A percentile compares a stretch with the other conserved stretches of the same genome.
Evolutionary conservation across 1,140 invertebrate species (phyloP).

Genomic region (Euura lappo): DNA sequence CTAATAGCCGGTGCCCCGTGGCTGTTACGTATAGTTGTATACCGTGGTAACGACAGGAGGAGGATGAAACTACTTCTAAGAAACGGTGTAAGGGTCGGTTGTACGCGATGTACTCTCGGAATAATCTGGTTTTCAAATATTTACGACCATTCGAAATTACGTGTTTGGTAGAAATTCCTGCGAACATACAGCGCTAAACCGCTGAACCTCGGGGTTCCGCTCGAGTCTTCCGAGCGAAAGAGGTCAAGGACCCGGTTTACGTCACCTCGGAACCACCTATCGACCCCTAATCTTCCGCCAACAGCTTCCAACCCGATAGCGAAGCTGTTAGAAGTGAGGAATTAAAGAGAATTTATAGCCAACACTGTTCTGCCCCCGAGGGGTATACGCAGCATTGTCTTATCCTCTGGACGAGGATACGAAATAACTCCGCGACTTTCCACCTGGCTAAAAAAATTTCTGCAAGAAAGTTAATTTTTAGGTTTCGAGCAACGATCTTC

Average conservation of each 20-base stretch:
- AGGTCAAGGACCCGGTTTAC: background rate
- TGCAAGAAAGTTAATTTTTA: too few species aligned
- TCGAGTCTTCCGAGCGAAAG: background rate
- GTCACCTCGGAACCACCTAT: background rate
- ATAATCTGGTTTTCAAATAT: slow-evolving; percentile 1
- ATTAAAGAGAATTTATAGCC: too few species aligned
- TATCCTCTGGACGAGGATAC: too few species aligned
- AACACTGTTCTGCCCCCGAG: too few species aligned
- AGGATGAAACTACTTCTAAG: background rate
- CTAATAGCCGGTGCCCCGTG: background rate
- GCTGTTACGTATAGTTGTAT: background rate
- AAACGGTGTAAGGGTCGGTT: background rate
- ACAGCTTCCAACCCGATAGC: too few species aligned
- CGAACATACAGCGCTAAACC: background rate
- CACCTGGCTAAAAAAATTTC: too few species aligned
- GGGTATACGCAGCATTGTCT: too few species aligned
- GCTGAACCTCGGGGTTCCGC: too few species aligned
- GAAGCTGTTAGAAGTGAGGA: too few species aligned
- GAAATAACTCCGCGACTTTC: too few species aligned
- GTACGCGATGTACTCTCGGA: background rate
- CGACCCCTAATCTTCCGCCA: too few species aligned
- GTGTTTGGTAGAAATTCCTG: background rate
- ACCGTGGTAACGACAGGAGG: background rate
- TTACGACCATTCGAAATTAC: background rate
- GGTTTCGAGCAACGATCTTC: too few species aligned